These are phyloP conservation scores for Lepus timidus DNA, from an alignment of 2,113 vertebrate genomes.

Conservation along the genomic window DNA sequence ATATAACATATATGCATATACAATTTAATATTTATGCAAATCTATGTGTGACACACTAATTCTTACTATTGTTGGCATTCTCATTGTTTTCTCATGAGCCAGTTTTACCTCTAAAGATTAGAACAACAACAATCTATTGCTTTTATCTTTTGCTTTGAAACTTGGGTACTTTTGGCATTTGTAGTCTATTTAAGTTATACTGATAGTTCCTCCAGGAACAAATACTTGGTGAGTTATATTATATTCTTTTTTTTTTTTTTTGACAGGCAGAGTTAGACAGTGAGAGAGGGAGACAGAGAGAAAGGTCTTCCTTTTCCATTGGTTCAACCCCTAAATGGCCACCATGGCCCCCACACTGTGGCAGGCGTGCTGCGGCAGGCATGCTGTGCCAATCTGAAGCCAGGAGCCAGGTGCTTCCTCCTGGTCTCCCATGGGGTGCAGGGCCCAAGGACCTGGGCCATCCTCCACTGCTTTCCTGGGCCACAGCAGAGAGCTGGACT, in stretches of 20 bases:
- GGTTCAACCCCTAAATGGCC: too few relatives aligned
- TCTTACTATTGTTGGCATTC: not conserved
- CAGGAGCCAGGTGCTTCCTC: too few relatives aligned
- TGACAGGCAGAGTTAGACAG: not conserved
- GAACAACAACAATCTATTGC: not conserved
- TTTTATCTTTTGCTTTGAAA: not conserved
- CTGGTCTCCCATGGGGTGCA: too few relatives aligned
- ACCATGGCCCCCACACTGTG: too few relatives aligned
- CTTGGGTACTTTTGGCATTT: constrained; percentile 52
- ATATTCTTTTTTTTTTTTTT: too few relatives aligned
- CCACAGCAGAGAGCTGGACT: too few relatives aligned
- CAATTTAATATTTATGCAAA: not conserved
- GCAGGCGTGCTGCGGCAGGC: too few relatives aligned
- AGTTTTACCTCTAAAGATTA: not conserved
- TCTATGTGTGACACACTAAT: not conserved
- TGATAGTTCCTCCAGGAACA: not conserved
- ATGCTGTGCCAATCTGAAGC: too few relatives aligned
- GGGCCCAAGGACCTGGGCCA: too few relatives aligned
- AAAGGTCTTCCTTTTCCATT: too few relatives aligned
- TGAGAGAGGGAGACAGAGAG: too few relatives aligned
- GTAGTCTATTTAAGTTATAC: not conserved
- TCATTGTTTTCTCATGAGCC: not conserved
- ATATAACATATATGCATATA: not conserved
- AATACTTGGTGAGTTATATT: not conserved
- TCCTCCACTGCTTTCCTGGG: too few relatives aligned